A percentile compares a stretch with the other conserved stretches of the same genome.
phyloP scores from a whole-genome alignment of 35 echinoderm and acorn worm genomes.

The Heliocidaris erythrogramma region DNA sequence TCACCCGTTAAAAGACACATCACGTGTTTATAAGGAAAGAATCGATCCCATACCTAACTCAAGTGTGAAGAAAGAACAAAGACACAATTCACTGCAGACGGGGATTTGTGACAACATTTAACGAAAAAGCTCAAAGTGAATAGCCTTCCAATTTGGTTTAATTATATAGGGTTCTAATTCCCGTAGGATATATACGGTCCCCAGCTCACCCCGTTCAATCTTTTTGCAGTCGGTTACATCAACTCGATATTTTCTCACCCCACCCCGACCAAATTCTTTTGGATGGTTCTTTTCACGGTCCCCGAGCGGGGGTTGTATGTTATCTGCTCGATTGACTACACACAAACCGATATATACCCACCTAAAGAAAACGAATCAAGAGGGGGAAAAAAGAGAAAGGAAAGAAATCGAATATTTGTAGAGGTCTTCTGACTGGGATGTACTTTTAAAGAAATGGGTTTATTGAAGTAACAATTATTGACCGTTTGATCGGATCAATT shows the following conservation, averaged over 20 bases:
- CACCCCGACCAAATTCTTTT: slow-evolving; percentile 7
- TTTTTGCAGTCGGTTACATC: slow-evolving; percentile 6
- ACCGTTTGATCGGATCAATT: slow-evolving; percentile 15
- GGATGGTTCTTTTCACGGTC: not conserved
- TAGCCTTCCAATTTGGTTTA: slow-evolving; percentile 17
- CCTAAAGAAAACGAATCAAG: not conserved
- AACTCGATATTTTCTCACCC: slow-evolving; percentile 31
- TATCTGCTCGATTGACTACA: not conserved
- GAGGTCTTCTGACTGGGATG: not conserved
- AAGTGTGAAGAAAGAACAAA: slow-evolving; percentile 12
- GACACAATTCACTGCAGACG: not conserved
- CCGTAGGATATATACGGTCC: not conserved
- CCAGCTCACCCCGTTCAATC: not conserved
- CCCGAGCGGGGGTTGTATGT: not conserved
- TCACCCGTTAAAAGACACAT: not conserved
- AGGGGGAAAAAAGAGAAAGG: not conserved
- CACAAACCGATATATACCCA: not conserved
- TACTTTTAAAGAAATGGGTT: not conserved
- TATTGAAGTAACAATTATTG: slow-evolving; percentile 39
- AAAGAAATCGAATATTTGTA: slow-evolving; percentile 34
- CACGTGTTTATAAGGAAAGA: not conserved
- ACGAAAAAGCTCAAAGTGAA: not conserved
- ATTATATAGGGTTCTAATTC: not conserved
- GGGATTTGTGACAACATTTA: not conserved
- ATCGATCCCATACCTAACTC: not conserved